Base-by-base conservation (phyloP, 2,113 vertebrate species). In the Semicossyphus pulcher region DNA sequence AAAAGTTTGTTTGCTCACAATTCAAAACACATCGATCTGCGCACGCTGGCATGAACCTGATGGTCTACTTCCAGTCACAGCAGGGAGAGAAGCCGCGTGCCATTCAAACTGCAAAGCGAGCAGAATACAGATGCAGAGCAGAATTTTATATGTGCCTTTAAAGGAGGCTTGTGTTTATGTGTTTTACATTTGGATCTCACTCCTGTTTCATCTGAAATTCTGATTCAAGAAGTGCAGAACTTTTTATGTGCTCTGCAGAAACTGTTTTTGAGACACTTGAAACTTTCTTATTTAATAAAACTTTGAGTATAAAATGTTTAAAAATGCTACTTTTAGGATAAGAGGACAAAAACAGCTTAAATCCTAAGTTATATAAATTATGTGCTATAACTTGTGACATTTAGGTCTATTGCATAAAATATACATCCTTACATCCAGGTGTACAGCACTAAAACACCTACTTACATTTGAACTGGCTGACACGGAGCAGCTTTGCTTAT, bases 1-100 rank as follows among this genome's bases (percentile, higher is more conserved):
- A 81, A 87, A 84, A 83, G 83, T 85, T 81, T 86, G 77, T 85
- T 89, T 89, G 77, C 77, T 75, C 84, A 48, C 85, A 85, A 83
- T 72, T 85, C 76, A 85, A 79, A 89, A 86, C 71, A 72, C 89
- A 88, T 85, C 56, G 84, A 86, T 88, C 67, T 69, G 26, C 0
- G 71, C 74, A 75, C 51, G 69, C 71, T 44, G 73, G 84, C 70
- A 21, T 75, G 73, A 77, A 79, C 87, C 57, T 80, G 81, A 84
- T 89, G 84, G 86, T 85, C 65, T 83, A 64, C 85, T 83, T 76
- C 74, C 86, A 80, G 73, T 65, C 72, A 53, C 87, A 78, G 84
- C 79, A n/a, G 81, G 81, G 52, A 36, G 9, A 15, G 12, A 31
- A 75, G 59, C 74, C 56, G 80, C 69, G 41, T 67, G 73, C 47